Evolutionary conservation across 2,113 vertebrate species (phyloP), one percentile per base, ranked within the genome.

Genomic region (Hydrolagus affinis): DNA sequence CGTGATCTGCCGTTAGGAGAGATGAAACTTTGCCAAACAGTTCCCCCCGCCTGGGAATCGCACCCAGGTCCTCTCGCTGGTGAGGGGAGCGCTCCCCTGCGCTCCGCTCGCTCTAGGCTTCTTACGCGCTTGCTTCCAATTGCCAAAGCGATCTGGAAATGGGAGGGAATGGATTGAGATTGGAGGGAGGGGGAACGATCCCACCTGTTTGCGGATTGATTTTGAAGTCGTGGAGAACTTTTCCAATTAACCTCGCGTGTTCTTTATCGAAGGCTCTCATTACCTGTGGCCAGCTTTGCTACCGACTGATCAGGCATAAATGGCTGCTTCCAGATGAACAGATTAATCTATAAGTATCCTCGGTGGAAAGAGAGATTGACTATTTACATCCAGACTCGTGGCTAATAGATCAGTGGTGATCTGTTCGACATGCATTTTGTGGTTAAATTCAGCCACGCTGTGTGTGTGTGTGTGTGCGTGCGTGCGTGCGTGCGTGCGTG

Each of bases 271-370:
- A 59, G 62, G 76, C 59, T 80, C 6, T 62, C 57, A 28, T 80
- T 80, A 80, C 76, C 76, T 60, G 21, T 9, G 3, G 76, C 57
- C 59, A 80, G 76, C 76, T 80, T 44, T 44, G 59, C 25, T 23
- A 14, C 25, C 62, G 76, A 25, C 76, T 80, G 76, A 80, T 80
- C 60, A 80, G 59, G 15, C 23, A 28, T 28, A 28, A 64, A 17
- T 15, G 59, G 14, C 59, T 64, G 23, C 59, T 7, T 28, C 28
- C 59, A 64, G 21, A 80, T 80, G 60, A 80, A 80, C 62, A 57
- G 59, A 80, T 62, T 80, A 80, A 80, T 80, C 76, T 78, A 64
- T 64, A 15, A 25, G 76, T 15, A 17, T 7, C 76, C 76, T 80
- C 11, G 76, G 44, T 44, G 44, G 44, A 44, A 44, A 80, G 11